Base-by-base conservation (phyloP, 2,113 vertebrate species). In the Gadus macrocephalus region DNA sequence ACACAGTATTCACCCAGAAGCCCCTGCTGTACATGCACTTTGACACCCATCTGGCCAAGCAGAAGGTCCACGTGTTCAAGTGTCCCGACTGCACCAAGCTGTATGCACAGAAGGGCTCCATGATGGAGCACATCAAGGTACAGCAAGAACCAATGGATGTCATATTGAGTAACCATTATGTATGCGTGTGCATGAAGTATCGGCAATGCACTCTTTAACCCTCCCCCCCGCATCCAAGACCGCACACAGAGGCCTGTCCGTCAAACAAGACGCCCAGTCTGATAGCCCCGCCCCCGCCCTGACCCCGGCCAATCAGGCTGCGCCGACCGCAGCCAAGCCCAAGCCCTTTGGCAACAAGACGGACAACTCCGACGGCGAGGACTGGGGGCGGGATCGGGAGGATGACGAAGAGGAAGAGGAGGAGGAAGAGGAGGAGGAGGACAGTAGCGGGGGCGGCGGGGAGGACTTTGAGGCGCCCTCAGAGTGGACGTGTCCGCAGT, bases 101-200 rank as follows among this genome's bases (percentile, higher is more conserved):
- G 64, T 98, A 97, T 16, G 96, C 96, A 35, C 96, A 98, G 86
- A 98, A 97, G 73, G 91, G 91, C 53, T 97, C 96, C 49, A 97
- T 98, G 93, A 89, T 98, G 89, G 96, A 98, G 73, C 97, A 98
- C 64, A 92, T 98, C 38, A 98, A 97, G 95, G 96, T 98, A 9
- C 42, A 56, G 53, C 1, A 17, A 56, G 6, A 15, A 56, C 4
- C 6, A 35, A 5, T 5, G 31, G 4, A 35, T 35, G 4, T 4
- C 2, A 35, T 35, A 2, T 3, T 35, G 31, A 35, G 6, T 35
- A 4, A 35, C 6, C 31, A 35, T 35, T 35, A 35, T 35, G 31
- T 35, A 35, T 25, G 9, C 31, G 61, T 27, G 0, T 28, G 22
- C 31, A 5, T n/a, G 55, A 35, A 35, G 5, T 35, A 35, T 35